Conservation (phyloP, 2,888 invertebrate genomes). For the Slavum lentiscoides region DNA sequence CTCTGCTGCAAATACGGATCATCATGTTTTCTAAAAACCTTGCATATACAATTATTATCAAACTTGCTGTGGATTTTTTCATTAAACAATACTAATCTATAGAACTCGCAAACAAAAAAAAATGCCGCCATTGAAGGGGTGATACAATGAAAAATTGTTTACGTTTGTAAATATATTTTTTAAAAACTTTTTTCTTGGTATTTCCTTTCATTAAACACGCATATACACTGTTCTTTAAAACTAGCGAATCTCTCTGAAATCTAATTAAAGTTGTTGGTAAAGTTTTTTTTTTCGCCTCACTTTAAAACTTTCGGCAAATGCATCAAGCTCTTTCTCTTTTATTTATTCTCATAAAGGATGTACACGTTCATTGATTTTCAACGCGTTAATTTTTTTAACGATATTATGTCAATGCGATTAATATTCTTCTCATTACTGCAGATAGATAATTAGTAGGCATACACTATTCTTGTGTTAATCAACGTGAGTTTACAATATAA, state of each 20-base stretch:
- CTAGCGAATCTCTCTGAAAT: slow-evolving; percentile 16
- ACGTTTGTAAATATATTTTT: slow-evolving; percentile 25
- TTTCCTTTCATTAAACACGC: slow-evolving; percentile 36
- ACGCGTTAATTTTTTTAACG: too few relatives aligned
- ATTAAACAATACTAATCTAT: neutral
- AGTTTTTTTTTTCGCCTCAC: slow-evolving; percentile 1
- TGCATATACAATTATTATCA: neutral
- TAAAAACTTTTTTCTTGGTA: slow-evolving; percentile 24
- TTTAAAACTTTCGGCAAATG: slow-evolving; percentile 29
- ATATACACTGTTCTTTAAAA: slow-evolving; percentile 10
- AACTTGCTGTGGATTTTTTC: neutral
- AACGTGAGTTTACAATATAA: too few relatives aligned
- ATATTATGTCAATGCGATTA: too few relatives aligned
- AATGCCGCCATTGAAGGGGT: neutral
- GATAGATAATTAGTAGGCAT: too few relatives aligned
- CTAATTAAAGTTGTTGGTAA: slow-evolving; percentile 36
- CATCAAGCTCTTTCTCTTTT: neutral
- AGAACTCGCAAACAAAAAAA: neutral
- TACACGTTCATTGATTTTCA: neutral
- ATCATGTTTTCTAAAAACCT: too few relatives aligned
- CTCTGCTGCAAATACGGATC: too few relatives aligned
- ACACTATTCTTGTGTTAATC: too few relatives aligned
- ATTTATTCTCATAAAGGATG: slow-evolving; percentile 14
- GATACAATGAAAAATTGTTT: slow-evolving; percentile 17
- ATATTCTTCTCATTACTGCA: too few relatives aligned